Conservation (phyloP, 2,797 vertebrate genomes). For the Catostomus latipinnis region DNA sequence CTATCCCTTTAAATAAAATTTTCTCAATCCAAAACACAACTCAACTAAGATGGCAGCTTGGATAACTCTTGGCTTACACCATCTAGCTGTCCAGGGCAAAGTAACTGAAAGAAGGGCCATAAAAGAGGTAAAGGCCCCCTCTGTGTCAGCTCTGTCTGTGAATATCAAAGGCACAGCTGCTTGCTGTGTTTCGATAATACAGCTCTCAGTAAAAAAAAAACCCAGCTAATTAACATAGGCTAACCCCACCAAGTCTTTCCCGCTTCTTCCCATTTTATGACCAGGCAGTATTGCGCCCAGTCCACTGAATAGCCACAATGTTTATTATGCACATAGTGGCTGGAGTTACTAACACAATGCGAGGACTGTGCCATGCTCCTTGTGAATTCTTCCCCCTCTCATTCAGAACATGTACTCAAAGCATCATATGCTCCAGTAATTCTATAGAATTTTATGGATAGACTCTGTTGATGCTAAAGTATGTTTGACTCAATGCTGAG, state of each 20-base stretch:
- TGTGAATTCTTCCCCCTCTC: conserved; percentile 66
- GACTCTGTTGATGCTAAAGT: conserved; percentile 13
- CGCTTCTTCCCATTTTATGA: conserved; percentile 81
- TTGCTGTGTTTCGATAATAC: conserved; percentile 89
- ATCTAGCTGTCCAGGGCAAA: conserved; percentile 61
- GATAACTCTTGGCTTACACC: conserved; percentile 50
- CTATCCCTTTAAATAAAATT: background rate
- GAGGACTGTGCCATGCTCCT: conserved; percentile 75
- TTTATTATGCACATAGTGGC: conserved; percentile 73
- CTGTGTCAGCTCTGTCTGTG: conserved; percentile 75
- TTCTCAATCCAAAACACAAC: conserved; percentile 28
- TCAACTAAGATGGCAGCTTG: conserved; percentile 59
- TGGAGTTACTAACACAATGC: conserved; percentile 71
- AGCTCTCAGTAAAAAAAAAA: conserved; percentile 76
- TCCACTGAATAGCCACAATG: conserved; percentile 71
- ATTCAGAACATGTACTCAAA: conserved; percentile 68
- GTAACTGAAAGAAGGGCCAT: conserved; percentile 71
- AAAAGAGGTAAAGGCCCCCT: conserved; percentile 68
- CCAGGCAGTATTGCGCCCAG: conserved; percentile 67
- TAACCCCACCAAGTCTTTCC: conserved; percentile 64
- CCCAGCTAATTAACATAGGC: conserved; percentile 88
- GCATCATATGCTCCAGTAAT: conserved; percentile 69
- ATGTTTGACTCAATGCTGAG: conserved; percentile 8
- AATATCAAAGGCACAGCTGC: conserved; percentile 94
- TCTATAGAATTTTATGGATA: conserved; percentile 49